These are phyloP conservation scores for Xanthorhoe designata DNA, from an alignment of 2,888 invertebrate genomes.

Conservation along the genomic window DNA sequence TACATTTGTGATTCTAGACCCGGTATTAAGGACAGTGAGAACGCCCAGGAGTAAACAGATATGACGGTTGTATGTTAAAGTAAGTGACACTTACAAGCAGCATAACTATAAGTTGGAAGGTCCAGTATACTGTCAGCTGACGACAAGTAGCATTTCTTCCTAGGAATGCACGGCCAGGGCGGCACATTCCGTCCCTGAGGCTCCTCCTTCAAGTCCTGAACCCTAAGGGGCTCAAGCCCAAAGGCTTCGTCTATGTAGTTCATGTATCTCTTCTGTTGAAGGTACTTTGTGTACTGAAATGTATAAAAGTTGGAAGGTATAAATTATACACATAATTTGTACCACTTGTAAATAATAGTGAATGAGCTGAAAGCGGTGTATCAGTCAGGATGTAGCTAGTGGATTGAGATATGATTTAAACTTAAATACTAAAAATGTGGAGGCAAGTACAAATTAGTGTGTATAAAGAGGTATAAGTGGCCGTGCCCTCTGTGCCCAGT, in stretches of 20 bases:
- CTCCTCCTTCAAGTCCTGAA: slow-evolving; percentile 22
- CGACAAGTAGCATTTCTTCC: slow-evolving; percentile 62
- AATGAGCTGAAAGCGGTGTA: too few relatives aligned
- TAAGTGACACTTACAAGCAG: slow-evolving; percentile 60
- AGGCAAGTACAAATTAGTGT: too few relatives aligned
- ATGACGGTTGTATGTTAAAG: neutral
- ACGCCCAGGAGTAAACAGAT: too few relatives aligned
- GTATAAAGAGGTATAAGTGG: too few relatives aligned
- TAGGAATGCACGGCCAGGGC: slow-evolving; percentile 73
- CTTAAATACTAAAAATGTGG: too few relatives aligned
- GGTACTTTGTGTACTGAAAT: slow-evolving; percentile 59
- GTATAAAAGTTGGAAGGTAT: neutral
- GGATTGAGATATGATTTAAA: too few relatives aligned
- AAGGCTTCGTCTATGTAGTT: slow-evolving; percentile 65
- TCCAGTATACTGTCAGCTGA: slow-evolving; percentile 75
- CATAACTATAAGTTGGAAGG: slow-evolving; percentile 68
- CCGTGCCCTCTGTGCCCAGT: too few relatives aligned
- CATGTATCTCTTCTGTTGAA: slow-evolving; percentile 63
- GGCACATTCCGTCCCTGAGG: slow-evolving; percentile 42
- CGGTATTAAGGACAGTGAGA: too few relatives aligned
- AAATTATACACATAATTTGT: too few relatives aligned
- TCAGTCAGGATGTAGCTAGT: too few relatives aligned
- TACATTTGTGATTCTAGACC: too few relatives aligned
- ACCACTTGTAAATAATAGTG: too few relatives aligned
- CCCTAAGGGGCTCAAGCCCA: slow-evolving; percentile 54